A percentile compares a stretch with the other conserved stretches of the same genome.
These are phyloP conservation scores for Artemisiospiza belli DNA, from an alignment of 2,113 vertebrate species.

Conservation along the genomic window DNA sequence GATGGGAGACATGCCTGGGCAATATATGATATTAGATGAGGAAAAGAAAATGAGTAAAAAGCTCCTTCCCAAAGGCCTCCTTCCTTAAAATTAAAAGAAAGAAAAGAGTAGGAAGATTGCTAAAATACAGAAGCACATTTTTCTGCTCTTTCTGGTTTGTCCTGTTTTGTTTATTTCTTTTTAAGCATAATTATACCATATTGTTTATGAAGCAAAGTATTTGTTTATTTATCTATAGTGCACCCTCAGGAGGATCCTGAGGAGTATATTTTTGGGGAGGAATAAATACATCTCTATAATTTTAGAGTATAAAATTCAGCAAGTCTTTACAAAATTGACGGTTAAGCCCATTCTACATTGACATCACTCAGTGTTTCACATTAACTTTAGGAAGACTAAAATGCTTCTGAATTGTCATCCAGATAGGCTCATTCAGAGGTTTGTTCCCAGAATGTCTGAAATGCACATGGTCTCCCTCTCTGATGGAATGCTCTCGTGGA, in stretches of 20 bases:
- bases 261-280: rapidly evolving
- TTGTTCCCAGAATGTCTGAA: not conserved
- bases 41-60: not conserved
- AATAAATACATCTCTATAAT: not conserved
- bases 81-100: not conserved
- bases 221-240: not conserved
- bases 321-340: not conserved
- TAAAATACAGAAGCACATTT: not conserved
- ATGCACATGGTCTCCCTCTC: not conserved
- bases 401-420: not conserved
- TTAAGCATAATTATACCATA: not conserved
- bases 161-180: not conserved
- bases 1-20: not conserved
- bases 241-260: not conserved
- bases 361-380: not conserved
- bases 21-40: not conserved
- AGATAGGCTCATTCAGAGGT: not conserved
- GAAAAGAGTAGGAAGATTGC: not conserved
- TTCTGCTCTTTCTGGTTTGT: not conserved
- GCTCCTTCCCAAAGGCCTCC: not conserved
- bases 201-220: not conserved
- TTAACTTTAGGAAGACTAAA: not conserved
- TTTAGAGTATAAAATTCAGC: not conserved
- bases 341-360: rapidly evolving
- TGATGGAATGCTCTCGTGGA: not conserved